These are phyloP conservation scores for Cochlearius cochlearius DNA, from an alignment of 2,113 vertebrate genomes.

Conservation along the genomic window DNA sequence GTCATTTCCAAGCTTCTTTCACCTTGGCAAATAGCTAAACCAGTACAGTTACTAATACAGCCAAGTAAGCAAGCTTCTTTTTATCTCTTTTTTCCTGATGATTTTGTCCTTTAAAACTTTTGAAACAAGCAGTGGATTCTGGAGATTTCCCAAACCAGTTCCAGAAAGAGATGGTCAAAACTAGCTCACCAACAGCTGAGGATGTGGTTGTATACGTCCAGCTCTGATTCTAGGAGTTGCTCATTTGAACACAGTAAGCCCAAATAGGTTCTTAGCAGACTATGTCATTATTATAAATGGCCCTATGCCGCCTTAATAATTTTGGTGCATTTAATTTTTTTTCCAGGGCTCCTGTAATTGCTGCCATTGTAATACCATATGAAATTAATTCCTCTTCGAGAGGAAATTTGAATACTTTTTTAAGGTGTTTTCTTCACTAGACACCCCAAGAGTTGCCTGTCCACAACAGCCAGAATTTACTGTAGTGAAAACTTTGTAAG, in stretches of 20 bases:
- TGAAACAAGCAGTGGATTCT: background rate
- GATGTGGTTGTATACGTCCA: background rate
- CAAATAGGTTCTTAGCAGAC: background rate
- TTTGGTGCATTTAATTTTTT: background rate
- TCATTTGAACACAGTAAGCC: background rate
- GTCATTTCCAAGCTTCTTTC: background rate
- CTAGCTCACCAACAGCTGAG: background rate
- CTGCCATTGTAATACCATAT: background rate
- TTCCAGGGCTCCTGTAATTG: background rate
- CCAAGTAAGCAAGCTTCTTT: background rate
- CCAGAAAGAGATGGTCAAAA: background rate
- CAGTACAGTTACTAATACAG: background rate
- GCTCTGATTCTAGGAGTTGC: background rate
- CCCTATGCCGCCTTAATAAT: background rate
- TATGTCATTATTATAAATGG: background rate
- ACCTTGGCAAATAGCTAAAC: background rate
- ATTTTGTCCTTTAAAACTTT: background rate
- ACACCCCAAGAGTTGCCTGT: background rate
- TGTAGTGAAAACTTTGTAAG: background rate
- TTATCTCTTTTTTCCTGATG: background rate
- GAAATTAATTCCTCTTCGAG: background rate
- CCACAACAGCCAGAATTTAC: background rate
- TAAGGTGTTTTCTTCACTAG: background rate
- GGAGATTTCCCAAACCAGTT: background rate
- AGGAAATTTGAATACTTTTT: background rate